Base-by-base conservation (phyloP, 1,140 invertebrate genomes). In the Neodiprion virginianus region DNA sequence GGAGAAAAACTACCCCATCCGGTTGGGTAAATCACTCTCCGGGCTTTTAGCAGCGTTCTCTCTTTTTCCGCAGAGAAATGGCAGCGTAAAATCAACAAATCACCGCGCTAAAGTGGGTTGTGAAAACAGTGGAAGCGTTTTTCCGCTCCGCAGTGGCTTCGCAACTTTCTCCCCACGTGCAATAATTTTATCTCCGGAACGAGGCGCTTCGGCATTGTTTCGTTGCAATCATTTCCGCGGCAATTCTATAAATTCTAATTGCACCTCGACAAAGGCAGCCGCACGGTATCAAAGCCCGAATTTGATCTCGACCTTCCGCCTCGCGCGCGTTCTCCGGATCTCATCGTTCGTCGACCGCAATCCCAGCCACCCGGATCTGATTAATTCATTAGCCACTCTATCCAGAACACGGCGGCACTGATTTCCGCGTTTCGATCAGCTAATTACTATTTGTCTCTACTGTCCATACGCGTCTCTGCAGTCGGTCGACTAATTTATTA, bases 41-140 rank as follows among this genome's bases (percentile, higher is more conserved):
- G 53, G 53, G 11, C n/a, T 61, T 61, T 61, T 14, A 17, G 11
- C 53, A 61, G 53, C n/a, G 53, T 17, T 61, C 53, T 17, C 28
- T 40, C 28, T 40, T 40, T 40, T 40, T 40, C 2, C 28, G 28
- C n/a, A 61, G 7, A 12, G 53, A 8, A 61, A 9, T 61, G 53
- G 53, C 11, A 61, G n/a, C 53, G 53, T 61, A 61, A 61, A 61
- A 61, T 61, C 53, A 61, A 61, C 53, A 61, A 61, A 61, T 61
- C 53, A 61, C 53, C n/a, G 53, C 53, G 8, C 5, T 17, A 61
- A 61, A 61, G 53, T 61, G 53, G 53, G 53, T 17, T 61, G 53
- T 61, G 53, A 61, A 61, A 61, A 61, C 53, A 61, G 53, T 61
- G n/a, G 53, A 61, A 61, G 53, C 53, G 17, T 61, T 61, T 61